phyloP scores from a whole-genome alignment of 2,888 invertebrate species.

The Athalia rosae region DNA sequence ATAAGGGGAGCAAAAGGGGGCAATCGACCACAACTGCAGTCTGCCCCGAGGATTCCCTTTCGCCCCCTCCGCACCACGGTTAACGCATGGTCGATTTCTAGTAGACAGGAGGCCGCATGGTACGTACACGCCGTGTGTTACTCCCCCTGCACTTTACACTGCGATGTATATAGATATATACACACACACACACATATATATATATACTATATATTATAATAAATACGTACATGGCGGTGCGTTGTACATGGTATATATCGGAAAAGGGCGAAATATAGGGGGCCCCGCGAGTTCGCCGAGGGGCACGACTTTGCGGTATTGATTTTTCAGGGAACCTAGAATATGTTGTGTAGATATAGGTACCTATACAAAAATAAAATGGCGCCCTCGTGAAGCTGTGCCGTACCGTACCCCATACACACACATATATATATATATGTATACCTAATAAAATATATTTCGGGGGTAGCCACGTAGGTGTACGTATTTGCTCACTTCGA shows the following conservation, averaged over 20 bases:
- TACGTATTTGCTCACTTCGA: conserved; percentile 24
- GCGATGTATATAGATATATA: conserved; percentile 6
- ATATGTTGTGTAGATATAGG: too few species aligned
- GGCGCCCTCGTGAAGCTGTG: neutral
- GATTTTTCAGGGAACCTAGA: conserved; percentile 18
- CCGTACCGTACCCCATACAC: too few species aligned
- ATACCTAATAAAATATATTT: too few species aligned
- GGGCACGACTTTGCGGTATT: conserved; percentile 26
- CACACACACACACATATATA: too few species aligned
- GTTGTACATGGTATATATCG: too few species aligned
- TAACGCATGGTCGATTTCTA: conserved; percentile 36
- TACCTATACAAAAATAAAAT: conserved; percentile 29
- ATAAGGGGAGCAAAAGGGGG: conserved; percentile 5
- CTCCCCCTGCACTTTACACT: conserved; percentile 37
- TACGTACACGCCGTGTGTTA: neutral
- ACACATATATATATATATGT: too few species aligned
- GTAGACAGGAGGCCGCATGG: neutral
- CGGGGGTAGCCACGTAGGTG: too few species aligned
- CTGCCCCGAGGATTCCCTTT: conserved; percentile 35
- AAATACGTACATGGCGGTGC: too few species aligned
- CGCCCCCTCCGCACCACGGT: conserved; percentile 20
- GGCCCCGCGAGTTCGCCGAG: neutral
- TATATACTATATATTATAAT: too few species aligned
- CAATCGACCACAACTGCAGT: conserved; percentile 43
- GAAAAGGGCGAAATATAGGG: conserved; percentile 8